Evolutionary conservation across 1,140 invertebrate species (phyloP), one percentile per base, ranked within the genome.

Genomic region (Anoplolepis gracilipes): DNA sequence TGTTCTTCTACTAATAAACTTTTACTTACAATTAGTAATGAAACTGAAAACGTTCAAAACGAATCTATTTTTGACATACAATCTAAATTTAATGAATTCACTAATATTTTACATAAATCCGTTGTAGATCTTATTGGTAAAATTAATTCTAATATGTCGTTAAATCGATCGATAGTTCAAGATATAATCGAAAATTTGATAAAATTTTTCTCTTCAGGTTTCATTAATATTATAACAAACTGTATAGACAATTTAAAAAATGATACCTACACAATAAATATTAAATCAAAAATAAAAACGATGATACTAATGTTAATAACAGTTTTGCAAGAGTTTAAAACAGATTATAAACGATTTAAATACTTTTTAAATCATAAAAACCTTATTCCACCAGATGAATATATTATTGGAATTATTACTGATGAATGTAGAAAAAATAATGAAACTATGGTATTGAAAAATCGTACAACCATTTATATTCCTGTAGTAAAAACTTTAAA

Each of bases 21-120:
- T 39, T 22, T n/a, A n/a, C 3, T 65, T 65, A n/a, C n/a, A n/a
- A n/a, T 13, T 69, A 69, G 1, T 46, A 4, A 46, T 46, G 1
- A 46, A 25, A 28, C 2, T 69, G 16, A 46, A 46, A 69, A 25
- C 25, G 11, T 16, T 1, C 39, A 69, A 0, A 39, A 69, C 28
- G 65, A 69, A 16, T 2, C 36, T 46, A 46, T 13, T 69, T 69
- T 69, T 69, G 22, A 69, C 22, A 69, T 69, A 69, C 22, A 69
- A 28, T 69, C 13, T 28, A 46, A 69, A 16, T 69, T 69, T 69
- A 11, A 69, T 28, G 22, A 46, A 69, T 69, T 69, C 46, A 69
- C 6, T 69, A 28, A 46, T 69, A 69, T 46, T 46, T 28, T 46
- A 8, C 1, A 46, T 46, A 46, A 46, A 69, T 67, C 64, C 22